phyloP scores from a whole-genome alignment of 2,113 vertebrate genomes.

The Macrotus californicus region DNA sequence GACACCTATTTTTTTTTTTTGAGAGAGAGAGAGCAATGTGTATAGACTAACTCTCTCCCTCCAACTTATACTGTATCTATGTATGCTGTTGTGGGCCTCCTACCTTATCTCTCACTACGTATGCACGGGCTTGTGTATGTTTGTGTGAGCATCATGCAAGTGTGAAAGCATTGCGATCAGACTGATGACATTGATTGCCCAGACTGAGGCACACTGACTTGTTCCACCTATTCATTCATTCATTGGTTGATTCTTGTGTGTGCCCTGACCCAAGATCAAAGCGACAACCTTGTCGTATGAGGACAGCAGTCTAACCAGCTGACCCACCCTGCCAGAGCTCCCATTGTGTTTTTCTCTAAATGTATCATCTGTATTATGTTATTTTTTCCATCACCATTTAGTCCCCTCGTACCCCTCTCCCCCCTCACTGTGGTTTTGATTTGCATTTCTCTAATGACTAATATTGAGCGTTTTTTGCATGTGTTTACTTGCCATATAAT shows the following conservation, averaged over 20 bases:
- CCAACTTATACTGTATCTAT: not conserved
- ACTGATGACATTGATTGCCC: not conserved
- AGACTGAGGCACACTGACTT: not conserved
- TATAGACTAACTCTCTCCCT: not conserved
- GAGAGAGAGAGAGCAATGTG: not conserved
- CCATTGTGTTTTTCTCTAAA: not conserved
- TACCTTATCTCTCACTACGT: not conserved
- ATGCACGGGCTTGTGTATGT: not conserved
- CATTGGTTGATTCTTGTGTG: too few species aligned
- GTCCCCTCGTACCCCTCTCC: too few species aligned
- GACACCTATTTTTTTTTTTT: not conserved
- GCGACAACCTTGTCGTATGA: too few species aligned
- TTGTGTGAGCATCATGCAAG: not conserved
- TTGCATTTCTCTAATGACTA: constrained; percentile 10
- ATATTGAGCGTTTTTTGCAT: not conserved
- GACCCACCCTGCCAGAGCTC: too few species aligned
- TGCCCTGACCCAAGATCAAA: too few species aligned
- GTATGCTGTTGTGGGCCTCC: not conserved
- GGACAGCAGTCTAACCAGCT: too few species aligned
- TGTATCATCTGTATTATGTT: too few species aligned
- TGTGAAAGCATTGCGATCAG: not conserved
- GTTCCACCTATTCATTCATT: too few species aligned
- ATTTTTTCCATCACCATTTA: too few species aligned
- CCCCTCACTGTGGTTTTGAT: not conserved
- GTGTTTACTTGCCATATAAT: not conserved